Evolutionary conservation across 2,888 invertebrate species (phyloP), one percentile per base, ranked within the genome.

Genomic region (Apamea sordens): DNA sequence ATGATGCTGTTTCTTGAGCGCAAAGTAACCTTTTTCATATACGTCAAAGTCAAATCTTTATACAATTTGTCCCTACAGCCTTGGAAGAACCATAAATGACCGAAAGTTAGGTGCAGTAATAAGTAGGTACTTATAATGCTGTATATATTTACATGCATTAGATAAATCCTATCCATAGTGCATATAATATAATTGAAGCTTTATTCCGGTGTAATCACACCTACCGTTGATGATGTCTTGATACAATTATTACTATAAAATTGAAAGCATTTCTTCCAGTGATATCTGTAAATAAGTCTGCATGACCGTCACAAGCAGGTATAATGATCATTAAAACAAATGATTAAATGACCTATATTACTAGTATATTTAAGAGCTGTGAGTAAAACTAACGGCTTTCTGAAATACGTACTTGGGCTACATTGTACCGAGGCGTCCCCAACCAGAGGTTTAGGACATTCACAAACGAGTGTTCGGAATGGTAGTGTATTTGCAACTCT

Each of bases 371-470:
- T 36, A 18, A 18, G 21, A 59, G 36, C 28, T 56, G 47, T 53
- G 47, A 69, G 2, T 61, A 28, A 32, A 44, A 59, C 7, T 47
- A 76, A 28, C 28, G 47, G 21, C 21, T 71, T 15, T 61, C 21
- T 63, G 44, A 24, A n/a, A 75, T 77, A 94, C 97, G 97, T 97
- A 99, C 99, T 98, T 96, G 97, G 97, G 92, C 97, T 97, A 94
- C 99, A 99, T 94, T 98, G 98, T 84, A 98, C 97, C 89, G 99
- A 98, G 18, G 99, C 99, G 94, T 99, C 98, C 87, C 99, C 99
- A 88, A 98, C 97, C 90, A 98, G 98, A 83, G 98, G 98, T 81
- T 98, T 98, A 83, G 98, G 97, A 92, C 99, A 99, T 92, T 98
- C 98, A 93, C 99, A 99, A 80, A 98, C 98, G 97, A 99, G 98